Percentiles rank a stretch among this genome's conserved stretches.
Conservation (phyloP, 2,797 vertebrate genomes). For the Chromobotia macracanthus region DNA sequence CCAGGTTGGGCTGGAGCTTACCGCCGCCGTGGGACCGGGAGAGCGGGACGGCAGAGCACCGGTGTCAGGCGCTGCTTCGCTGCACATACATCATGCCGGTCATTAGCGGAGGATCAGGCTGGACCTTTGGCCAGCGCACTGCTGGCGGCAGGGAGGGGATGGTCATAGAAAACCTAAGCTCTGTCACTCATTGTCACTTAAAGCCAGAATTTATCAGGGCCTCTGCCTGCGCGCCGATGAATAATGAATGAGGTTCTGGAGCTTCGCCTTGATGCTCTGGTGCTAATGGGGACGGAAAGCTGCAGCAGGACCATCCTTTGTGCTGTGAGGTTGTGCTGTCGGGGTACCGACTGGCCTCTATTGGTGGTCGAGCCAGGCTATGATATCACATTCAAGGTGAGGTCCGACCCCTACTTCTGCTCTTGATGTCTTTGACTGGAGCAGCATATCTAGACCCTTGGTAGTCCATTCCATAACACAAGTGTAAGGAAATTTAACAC, state of each 20-base stretch:
- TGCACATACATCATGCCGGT: slow-evolving; percentile 89
- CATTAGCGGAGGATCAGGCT: slow-evolving; percentile 87
- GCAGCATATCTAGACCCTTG: slow-evolving; percentile 12
- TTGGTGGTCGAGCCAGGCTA: slow-evolving; percentile 68
- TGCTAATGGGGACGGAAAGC: slow-evolving; percentile 90
- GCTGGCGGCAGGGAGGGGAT: slow-evolving; percentile 82
- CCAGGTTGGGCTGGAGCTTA: slow-evolving; percentile 51
- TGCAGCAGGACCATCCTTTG: slow-evolving; percentile 79
- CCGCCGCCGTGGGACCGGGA: slow-evolving; percentile 65
- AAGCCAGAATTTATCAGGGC: slow-evolving; percentile 96
- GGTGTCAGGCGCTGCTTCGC: slow-evolving; percentile 81
- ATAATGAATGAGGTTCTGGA: slow-evolving; percentile 97
- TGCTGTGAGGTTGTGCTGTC: slow-evolving; percentile 71
- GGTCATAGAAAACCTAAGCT: slow-evolving; percentile 87
- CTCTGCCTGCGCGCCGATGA: slow-evolving; percentile 93
- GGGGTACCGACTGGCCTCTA: slow-evolving; percentile 54
- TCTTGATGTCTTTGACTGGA: slow-evolving; percentile 27
- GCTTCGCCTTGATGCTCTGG: slow-evolving; percentile 76
- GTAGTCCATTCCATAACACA: slow-evolving; percentile 21
- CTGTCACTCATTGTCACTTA: slow-evolving; percentile 99
- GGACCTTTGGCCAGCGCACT: slow-evolving; percentile 88
- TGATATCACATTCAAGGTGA: slow-evolving; percentile 34
- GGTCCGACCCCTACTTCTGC: slow-evolving; percentile 5
- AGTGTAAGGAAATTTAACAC: background rate
- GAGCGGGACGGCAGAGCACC: slow-evolving; percentile 75